These are phyloP conservation scores for Tarsius wallacei DNA, from an alignment of 2,797 vertebrate species.

Conservation along the genomic window DNA sequence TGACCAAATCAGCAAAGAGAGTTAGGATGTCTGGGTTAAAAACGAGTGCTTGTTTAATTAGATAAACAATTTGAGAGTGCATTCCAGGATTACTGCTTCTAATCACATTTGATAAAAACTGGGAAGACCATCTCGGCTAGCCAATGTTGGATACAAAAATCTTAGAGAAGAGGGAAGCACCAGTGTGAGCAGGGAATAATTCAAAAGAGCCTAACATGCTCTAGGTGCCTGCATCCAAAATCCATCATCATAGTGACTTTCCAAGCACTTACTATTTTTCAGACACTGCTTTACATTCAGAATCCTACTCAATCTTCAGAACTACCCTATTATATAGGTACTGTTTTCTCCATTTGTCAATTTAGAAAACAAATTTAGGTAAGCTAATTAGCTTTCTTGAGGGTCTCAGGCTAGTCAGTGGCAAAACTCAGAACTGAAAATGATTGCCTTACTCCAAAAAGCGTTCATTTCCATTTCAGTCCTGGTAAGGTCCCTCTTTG, in stretches of 20 bases:
- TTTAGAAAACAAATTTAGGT: neutral
- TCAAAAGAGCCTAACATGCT: neutral
- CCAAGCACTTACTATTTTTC: neutral
- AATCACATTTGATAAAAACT: constrained; percentile 33
- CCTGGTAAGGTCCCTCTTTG: neutral
- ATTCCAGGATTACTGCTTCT: constrained; percentile 28
- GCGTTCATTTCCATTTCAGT: neutral
- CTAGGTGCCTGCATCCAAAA: neutral
- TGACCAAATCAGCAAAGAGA: constrained; percentile 69
- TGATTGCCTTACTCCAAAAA: neutral
- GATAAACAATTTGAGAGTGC: constrained; percentile 44
- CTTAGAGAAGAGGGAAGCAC: neutral
- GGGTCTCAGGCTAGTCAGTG: neutral
- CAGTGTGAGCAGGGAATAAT: neutral
- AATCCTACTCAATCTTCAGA: neutral
- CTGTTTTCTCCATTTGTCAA: neutral
- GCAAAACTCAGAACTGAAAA: constrained; percentile 25
- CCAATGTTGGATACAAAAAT: neutral
- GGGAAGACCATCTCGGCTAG: neutral
- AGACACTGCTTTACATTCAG: neutral
- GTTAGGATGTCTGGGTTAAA: constrained; percentile 52
- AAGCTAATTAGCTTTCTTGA: neutral
- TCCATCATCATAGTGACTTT: neutral
- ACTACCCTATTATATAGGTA: neutral
- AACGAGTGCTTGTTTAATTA: constrained; percentile 62